A percentile compares a stretch with the other conserved stretches of the same genome.
Evolutionary conservation across 2,797 vertebrate genomes (phyloP).

Genomic region (Perodicticus potto): DNA sequence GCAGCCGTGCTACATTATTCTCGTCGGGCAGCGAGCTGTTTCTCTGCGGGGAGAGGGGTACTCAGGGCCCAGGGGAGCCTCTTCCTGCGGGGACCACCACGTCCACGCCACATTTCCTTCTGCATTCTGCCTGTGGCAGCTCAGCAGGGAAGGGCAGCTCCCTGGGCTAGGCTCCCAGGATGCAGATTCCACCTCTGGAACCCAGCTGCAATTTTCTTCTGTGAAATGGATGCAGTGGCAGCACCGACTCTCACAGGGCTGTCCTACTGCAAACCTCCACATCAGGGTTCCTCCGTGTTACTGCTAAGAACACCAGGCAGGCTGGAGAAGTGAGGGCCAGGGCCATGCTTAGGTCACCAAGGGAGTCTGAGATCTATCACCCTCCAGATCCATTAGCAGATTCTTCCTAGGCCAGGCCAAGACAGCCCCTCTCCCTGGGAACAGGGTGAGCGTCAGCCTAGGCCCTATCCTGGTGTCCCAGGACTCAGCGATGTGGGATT

Average conservation of each 20-base stretch:
- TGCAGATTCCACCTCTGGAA: background rate
- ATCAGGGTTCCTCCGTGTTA: background rate
- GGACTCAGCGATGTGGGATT: background rate
- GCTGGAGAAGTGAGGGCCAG: background rate
- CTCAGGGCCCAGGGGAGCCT: background rate
- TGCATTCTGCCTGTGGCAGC: background rate
- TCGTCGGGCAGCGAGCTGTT: constrained; percentile 95
- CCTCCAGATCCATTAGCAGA: background rate
- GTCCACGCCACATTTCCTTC: fast-evolving
- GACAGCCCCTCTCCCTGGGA: background rate
- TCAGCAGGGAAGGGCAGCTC: background rate
- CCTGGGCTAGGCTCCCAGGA: background rate
- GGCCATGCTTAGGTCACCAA: too few relatives aligned
- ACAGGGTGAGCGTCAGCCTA: background rate
- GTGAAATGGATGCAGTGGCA: background rate
- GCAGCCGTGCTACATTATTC: constrained; percentile 93
- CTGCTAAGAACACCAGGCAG: background rate
- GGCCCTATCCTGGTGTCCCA: background rate
- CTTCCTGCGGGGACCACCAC: background rate
- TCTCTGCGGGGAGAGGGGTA: constrained; percentile 86
- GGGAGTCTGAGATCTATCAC: background rate
- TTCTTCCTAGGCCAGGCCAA: background rate
- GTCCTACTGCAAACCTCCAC: background rate
- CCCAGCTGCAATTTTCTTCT: background rate
- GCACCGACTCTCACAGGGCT: background rate